Base-by-base conservation (phyloP, 2,797 vertebrate genomes). In the Scolopax bukidnonensis region DNA sequence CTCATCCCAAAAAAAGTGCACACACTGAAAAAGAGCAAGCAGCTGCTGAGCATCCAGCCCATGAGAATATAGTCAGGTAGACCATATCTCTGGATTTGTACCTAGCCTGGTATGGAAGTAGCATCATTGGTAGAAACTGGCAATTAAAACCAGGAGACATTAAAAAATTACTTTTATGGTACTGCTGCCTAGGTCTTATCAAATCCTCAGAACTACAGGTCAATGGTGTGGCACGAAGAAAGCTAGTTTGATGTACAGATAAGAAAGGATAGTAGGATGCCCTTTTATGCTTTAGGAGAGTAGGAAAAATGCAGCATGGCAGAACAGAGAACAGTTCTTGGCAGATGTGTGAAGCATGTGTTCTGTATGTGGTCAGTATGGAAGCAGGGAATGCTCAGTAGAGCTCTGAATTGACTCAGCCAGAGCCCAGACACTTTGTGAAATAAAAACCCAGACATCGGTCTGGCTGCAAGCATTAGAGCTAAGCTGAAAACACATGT, bases 371-470 rank as follows among this genome's bases (percentile, higher is more conserved):
- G 70, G n/a, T 89, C n/a, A 71, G 17, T 36, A 40, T 54, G 61
- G 57, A 92, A 86, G 47, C 7, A 71, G 51, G 11, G 65, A 95
- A 95, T 88, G 65, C 87, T 84, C 95, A 59, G 38, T 19, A 43
- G 95, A 89, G 69, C 69, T 89, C 61, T 86, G 91, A 94, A 78
- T 90, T 25, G 50, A 48, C 79, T 69, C 85, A 81, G 50, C 59
- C 73, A 61, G 76, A 87, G 61, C n/a, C 84, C 82, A 95, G 89
- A 94, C 87, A 65, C 38, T 30, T 50, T 38, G 32, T 61, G 83
- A 97, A 96, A 95, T 95, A 96, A 95, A 97, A 97, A 50, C 43
- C 73, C 95, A 97, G 95, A 97, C 93, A 76, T 69, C 3, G 30
- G 73, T 94, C 95, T 95, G 93, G 61, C 61, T 88, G 69, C 87